Evolutionary conservation across 2,888 invertebrate genomes (phyloP), one percentile per base, ranked within the genome.

Genomic region (Drosophila meridionalis): DNA sequence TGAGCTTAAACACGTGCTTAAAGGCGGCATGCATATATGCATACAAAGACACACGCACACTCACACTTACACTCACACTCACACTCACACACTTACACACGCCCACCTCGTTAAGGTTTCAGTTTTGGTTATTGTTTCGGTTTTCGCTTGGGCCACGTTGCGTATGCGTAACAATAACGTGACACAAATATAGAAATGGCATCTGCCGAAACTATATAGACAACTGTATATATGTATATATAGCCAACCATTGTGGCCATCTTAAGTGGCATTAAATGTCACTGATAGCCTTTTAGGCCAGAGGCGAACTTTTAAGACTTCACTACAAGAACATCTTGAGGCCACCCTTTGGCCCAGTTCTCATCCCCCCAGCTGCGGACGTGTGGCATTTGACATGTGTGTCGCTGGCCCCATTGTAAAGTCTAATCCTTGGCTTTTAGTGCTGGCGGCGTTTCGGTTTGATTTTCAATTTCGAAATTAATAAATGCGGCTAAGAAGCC

Each of bases 391-490:
- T 28, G 30, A 20, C 32, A 9, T 50, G 55, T 36, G 0, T 34
- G 6, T 4, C 7, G 47, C 28, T 34, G 38, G 50, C 7, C 26
- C 55, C 56, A 69, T 73, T 73, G 69, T 62, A 53, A 26, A 52
- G 38, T 28, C 52, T 76, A 83, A 87, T 83, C 79, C 69, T 66
- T 52, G 65, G 67, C 65, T 67, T 80, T 60, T 55, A 36, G 73
- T n/a, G 20, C 62, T 45, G 26, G 48, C 34, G 40, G 59, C 64
- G 48, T 62, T 45, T 74, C 76, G 76, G 73, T 73, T 73, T 74
- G 89, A 73, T 74, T 85, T 89, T 84, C 87, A 79, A 85, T 87
- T 89, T 84, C 45, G 60, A 87, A 82, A 84, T 84, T 80, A 87
- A 84, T 84, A 82, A 79, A 74, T 62, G 65, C 43, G 32, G 38